Conservation (phyloP, 53 echinoderm and acorn worm species). For the Hippasteria phrygiana region DNA sequence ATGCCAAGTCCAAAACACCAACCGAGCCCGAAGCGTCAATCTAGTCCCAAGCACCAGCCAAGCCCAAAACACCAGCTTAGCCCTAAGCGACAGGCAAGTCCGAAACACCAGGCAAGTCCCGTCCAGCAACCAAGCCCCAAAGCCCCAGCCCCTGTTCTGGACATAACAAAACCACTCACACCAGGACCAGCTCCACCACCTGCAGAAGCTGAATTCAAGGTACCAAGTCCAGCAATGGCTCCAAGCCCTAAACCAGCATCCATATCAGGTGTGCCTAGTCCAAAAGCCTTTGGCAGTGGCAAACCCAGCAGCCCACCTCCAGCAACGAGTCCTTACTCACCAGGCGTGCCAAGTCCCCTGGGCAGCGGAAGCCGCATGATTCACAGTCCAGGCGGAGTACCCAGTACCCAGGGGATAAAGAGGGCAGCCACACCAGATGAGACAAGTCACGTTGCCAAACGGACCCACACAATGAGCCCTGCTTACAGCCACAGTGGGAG, state of each 20-base stretch:
- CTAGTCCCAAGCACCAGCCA: slow-evolving; percentile 45
- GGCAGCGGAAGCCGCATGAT: slow-evolving; percentile 53
- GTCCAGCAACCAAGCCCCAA: slow-evolving; percentile 21
- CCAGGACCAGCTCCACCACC: slow-evolving; percentile 49
- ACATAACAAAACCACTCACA: slow-evolving; percentile 55
- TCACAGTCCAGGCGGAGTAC: slow-evolving; percentile 57
- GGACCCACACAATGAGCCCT: slow-evolving; percentile 64
- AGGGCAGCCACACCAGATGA: slow-evolving; percentile 87
- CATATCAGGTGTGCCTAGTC: slow-evolving; percentile 70
- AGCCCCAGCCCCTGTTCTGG: neutral
- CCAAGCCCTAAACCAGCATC: slow-evolving; percentile 76
- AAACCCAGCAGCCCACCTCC: slow-evolving; percentile 77
- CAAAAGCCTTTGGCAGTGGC: slow-evolving; percentile 65
- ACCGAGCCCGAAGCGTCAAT: slow-evolving; percentile 46
- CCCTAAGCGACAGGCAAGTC: slow-evolving; percentile 26
- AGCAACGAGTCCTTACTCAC: slow-evolving; percentile 82
- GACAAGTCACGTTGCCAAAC: slow-evolving; percentile 62
- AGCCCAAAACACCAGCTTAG: slow-evolving; percentile 52
- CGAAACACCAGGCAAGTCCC: slow-evolving; percentile 33
- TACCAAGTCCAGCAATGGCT: slow-evolving; percentile 93
- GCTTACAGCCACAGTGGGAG: slow-evolving; percentile 78
- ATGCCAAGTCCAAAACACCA: slow-evolving; percentile 52
- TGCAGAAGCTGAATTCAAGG: slow-evolving; percentile 81
- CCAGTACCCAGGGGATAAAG: slow-evolving; percentile 66
- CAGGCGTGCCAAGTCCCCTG: slow-evolving; percentile 76